A percentile compares a stretch with the other conserved stretches of the same genome.
phyloP scores from a whole-genome alignment of 2,888 invertebrate species.

The Sussaba pulchella region DNA sequence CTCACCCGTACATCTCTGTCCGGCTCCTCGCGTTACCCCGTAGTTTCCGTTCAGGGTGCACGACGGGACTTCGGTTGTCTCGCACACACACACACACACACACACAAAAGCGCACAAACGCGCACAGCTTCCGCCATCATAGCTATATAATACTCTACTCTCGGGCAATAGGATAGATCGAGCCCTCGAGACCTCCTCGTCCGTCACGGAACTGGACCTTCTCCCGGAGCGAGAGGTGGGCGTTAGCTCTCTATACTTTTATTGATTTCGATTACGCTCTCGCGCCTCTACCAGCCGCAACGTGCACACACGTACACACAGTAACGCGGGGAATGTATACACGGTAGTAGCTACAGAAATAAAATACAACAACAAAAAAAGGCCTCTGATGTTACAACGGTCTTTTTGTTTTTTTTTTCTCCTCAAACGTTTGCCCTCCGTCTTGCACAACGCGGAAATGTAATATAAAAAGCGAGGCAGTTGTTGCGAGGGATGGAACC shows the following conservation, averaged over 20 bases:
- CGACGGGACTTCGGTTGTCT: conserved; percentile 17
- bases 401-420: background rate
- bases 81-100: conserved; percentile 47
- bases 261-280: conserved; percentile 80
- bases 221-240: conserved; percentile 48
- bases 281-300: conserved; percentile 11
- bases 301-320: background rate
- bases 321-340: conserved; percentile 9
- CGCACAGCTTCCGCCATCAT: conserved; percentile 46
- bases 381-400: conserved; percentile 38
- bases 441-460: conserved; percentile 7
- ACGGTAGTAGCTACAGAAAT: background rate
- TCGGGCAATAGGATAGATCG: conserved; percentile 80
- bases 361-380: conserved; percentile 20
- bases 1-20: conserved; percentile 62
- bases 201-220: conserved; percentile 78
- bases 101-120: too few species aligned
- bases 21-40: conserved; percentile 68
- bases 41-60: conserved; percentile 46
- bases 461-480: conserved; percentile 38
- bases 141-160: conserved; percentile 42
- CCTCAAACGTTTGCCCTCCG: background rate
- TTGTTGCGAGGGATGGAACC: conserved; percentile 25
- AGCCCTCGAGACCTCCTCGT: conserved; percentile 83
- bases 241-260: conserved; percentile 75